These are phyloP conservation scores for Odontomyia ornata DNA, from an alignment of 2,888 invertebrate genomes.

Conservation along the genomic window DNA sequence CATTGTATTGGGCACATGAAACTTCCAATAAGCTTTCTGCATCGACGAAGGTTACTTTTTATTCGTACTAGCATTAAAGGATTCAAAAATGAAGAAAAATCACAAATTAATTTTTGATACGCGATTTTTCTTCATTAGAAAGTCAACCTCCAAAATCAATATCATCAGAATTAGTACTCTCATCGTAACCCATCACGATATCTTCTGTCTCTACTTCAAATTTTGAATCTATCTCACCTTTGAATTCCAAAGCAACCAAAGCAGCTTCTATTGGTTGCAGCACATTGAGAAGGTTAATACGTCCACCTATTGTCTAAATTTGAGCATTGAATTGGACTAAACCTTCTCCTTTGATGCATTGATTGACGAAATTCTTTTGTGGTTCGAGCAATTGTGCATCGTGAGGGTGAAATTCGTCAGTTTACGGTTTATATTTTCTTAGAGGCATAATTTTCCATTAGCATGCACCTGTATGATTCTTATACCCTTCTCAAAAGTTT, in stretches of 20 bases:
- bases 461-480: too few species aligned
- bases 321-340: constrained; percentile 92
- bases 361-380: constrained; percentile 90
- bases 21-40: too few species aligned
- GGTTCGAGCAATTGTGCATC: constrained; percentile 88
- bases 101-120: too few species aligned
- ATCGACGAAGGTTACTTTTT: too few species aligned
- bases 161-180: constrained; percentile 39
- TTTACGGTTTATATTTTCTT: too few species aligned
- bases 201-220: constrained; percentile 23
- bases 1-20: too few species aligned
- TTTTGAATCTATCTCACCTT: constrained; percentile 44
- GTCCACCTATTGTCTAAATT: constrained; percentile 74
- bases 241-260: constrained; percentile 60
- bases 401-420: constrained; percentile 87
- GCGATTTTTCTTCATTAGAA: too few species aligned
- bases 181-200: constrained; percentile 29
- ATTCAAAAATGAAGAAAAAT: too few species aligned
- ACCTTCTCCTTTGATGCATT: constrained; percentile 92
- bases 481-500: too few species aligned
- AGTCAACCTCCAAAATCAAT: too few species aligned
- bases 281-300: constrained; percentile 93
- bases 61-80: too few species aligned
- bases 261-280: constrained; percentile 91
- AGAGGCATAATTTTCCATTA: too few species aligned